Evolutionary conservation across 2,113 vertebrate species (phyloP), one percentile per base, ranked within the genome.

Genomic region (Myotis yumanensis): DNA sequence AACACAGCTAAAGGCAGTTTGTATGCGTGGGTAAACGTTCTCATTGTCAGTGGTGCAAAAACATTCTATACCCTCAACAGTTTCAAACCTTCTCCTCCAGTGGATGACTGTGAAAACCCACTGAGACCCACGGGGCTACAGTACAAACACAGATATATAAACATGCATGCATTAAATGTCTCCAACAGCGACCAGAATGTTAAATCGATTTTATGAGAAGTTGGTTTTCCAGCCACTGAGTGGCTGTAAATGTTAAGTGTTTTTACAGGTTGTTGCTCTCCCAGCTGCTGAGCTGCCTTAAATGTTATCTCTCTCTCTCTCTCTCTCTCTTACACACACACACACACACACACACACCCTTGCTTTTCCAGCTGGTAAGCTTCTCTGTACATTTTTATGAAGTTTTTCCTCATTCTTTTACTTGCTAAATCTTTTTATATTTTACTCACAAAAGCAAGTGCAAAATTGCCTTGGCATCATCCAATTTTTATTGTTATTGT

Each of bases 171-270:
- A 81, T 96, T 91, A 96, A 97, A 98, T 98, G 98, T 98, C 97
- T 98, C 98, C 98, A 98, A 94, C 97, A 97, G 97, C 95, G 88
- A 98, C 97, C 97, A 98, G 98, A 98, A 98, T 98, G 97, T 98
- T 98, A 98, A 98, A 98, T 98, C 97, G 98, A 97, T 98, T 98
- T 98, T 98, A 98, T 98, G 98, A 98, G 98, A 98, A 98, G 97
- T 98, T 98, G 97, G 96, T 98, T 98, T 98, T 98, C 98, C 97
- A 98, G 98, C 97, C 98, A 98, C 97, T 97, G 97, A 98, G 97
- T 98, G 98, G 98, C 97, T 98, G 96, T 98, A 98, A 98, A 98
- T 98, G 98, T 98, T 98, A 98, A 98, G 97, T 98, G 97, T 98
- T 98, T 98, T 98, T 98, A 98, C 98, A 98, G 96, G 98, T 98